Base-by-base conservation (phyloP, 2,888 invertebrate genomes). In the Dynastes tityus region DNA sequence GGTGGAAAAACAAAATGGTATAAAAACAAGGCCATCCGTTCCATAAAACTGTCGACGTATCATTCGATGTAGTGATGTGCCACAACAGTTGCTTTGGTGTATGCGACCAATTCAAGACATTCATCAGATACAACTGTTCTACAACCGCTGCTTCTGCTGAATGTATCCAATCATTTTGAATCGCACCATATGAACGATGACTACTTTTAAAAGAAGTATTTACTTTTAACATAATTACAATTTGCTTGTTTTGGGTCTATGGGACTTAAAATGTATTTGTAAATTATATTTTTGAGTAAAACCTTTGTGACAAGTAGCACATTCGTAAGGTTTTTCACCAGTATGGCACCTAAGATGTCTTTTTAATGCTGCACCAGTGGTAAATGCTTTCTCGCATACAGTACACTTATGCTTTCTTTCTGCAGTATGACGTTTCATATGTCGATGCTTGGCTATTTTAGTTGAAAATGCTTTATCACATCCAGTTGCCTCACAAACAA, bases 381-480 rank as follows among this genome's bases (percentile, higher is more conserved):
- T 37, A 51, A 76, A 76, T 32, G 65, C 51, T 16, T 49, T 76
- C 13, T 53, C 53, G n/a, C 76, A 76, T 11, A 53, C 6, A 9
- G 49, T 27, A 51, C 76, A 76, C 13, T 65, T n/a, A 45, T 27
- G 40, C 1, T 40, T 32, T 16, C 51, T 76, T 16, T 27, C 65
- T 2, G 51, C 53, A 11, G 27, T 51, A 32, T 76, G 76, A 27
- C 64, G 29, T 13, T 51, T 22, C 51, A 51, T 29, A 51, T 76
- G 76, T 29, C 65, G 16, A 27, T 51, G 11, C 2, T 49, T 45
- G 2, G 11, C 13, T 11, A 49, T 51, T 22, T 45, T 29, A 16
- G 65, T 76, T n/a, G 32, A 16, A 37, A 76, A 76, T 2, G 49
- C 27, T 27, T 64, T 76, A 13, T 65, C 76, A 51, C 76, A 76